phyloP scores from a whole-genome alignment of 2,113 vertebrate species.

The Ia io region DNA sequence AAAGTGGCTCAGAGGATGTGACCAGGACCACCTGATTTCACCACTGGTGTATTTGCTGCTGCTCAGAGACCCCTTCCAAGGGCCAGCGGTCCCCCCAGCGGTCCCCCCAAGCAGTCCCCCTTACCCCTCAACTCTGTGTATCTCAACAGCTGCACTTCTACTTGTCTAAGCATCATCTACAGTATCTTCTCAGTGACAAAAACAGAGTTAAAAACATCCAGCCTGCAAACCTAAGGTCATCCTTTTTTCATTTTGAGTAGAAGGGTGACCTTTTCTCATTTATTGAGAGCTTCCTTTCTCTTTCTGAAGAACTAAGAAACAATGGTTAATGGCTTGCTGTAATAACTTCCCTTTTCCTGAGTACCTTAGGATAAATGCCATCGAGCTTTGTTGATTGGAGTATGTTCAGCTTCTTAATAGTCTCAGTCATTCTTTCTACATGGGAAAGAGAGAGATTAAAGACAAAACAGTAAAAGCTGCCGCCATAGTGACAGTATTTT shows the following conservation, averaged over 20 bases:
- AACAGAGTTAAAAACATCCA: background rate
- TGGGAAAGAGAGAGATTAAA: slow-evolving; percentile 47
- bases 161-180: background rate
- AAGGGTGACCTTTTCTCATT: slow-evolving; percentile 15
- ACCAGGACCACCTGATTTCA: background rate
- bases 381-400: background rate
- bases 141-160: background rate
- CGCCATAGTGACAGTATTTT: background rate
- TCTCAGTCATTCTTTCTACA: background rate
- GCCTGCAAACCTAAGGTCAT: background rate
- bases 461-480: background rate
- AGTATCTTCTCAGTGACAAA: background rate
- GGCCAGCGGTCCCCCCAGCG: accelerated
- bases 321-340: slow-evolving; percentile 23
- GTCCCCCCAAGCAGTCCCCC: too few relatives aligned
- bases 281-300: slow-evolving; percentile 30
- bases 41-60: background rate
- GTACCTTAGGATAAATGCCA: slow-evolving; percentile 37
- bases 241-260: slow-evolving; percentile 13
- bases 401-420: background rate
- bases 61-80: background rate
- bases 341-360: background rate
- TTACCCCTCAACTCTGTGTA: background rate
- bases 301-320: slow-evolving; percentile 36
- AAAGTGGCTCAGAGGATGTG: background rate